Evolutionary conservation across 2,888 invertebrate genomes (phyloP).

Genomic region (Marasmarcha lunaedactyla): DNA sequence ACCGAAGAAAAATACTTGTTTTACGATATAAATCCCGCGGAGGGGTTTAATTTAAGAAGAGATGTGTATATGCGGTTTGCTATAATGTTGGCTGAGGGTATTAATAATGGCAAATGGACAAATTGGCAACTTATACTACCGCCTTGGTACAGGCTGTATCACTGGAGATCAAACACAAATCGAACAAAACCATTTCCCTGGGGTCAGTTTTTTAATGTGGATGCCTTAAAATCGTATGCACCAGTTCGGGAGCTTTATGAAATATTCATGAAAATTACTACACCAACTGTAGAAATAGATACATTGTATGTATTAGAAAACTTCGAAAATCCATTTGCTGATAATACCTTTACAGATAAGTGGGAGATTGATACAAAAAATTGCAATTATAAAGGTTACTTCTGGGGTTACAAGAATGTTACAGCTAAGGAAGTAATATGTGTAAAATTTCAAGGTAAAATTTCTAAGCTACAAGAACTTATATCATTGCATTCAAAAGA

Average conservation of each 20-base stretch:
- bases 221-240: constrained; percentile 80
- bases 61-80: constrained; percentile 97
- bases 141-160: constrained; percentile 91
- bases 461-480: constrained; percentile 73
- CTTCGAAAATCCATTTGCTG: constrained; percentile 86
- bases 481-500: constrained; percentile 45
- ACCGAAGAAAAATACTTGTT: constrained; percentile 63
- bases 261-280: constrained; percentile 59
- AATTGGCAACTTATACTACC: constrained; percentile 84
- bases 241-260: constrained; percentile 91
- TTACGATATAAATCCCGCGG: constrained; percentile 94
- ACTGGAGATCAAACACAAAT: constrained; percentile 80
- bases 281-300: constrained; percentile 70
- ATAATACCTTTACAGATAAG: constrained; percentile 85
- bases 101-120: constrained; percentile 49
- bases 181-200: constrained; percentile 78
- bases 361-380: constrained; percentile 73
- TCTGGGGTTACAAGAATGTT: constrained; percentile 81
- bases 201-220: constrained; percentile 87
- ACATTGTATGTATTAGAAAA: constrained; percentile 85
- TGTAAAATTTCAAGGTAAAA: constrained; percentile 85
- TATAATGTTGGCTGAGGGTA: constrained; percentile 79
- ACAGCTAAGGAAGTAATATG: constrained; percentile 77
- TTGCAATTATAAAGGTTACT: constrained; percentile 49
- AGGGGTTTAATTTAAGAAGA: constrained; percentile 96